Evolutionary conservation across 2,797 vertebrate genomes (phyloP), one percentile per base, ranked within the genome.

Genomic region (Falco columbarius): DNA sequence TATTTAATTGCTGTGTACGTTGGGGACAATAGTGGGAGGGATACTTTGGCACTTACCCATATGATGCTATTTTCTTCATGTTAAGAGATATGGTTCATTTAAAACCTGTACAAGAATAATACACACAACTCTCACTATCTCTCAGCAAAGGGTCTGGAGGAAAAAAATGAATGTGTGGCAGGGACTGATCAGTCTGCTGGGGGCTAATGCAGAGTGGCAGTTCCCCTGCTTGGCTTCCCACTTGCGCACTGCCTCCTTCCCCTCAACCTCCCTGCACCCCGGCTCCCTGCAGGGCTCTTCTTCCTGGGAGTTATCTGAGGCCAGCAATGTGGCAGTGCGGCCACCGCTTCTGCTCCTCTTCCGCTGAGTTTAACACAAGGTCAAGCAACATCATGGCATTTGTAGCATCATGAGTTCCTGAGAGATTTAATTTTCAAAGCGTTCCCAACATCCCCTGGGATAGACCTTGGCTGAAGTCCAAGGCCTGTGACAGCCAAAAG

Each of bases 401-500:
- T 88, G 81, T 94, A 95, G 94, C 95, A 95, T 86, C 14, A 10
- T 89, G 93, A 92, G 94, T 44, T 92, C 93, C 83, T 44, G 92
- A 86, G 97, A 92, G 97, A 94, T 95, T 94, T 75, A 54, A 92
- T 97, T 94, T 94, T 93, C 97, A 95, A 92, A 97, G 92, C 56
- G 2, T 54, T 95, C 92, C 91, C 67, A 27, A 29, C 82, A 12
- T 93, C 93, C 90, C 90, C 79, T 7, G 77, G 95, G 95, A 92
- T 4, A 29, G 91, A 49, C 68, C 52, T 81, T 96, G 97, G 95
- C 95, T 17, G 80, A 29, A 51, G 27, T 52, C 95, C 95, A 86
- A 49, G 59, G 76, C 55, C 77, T 29, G 55, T 12, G 79, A n/a
- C 90, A 71, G 90, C 93, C 93, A 36, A 74, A 65, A 74, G 94